phyloP scores from a whole-genome alignment of 2,113 vertebrate species.

The Cathartes aura region DNA sequence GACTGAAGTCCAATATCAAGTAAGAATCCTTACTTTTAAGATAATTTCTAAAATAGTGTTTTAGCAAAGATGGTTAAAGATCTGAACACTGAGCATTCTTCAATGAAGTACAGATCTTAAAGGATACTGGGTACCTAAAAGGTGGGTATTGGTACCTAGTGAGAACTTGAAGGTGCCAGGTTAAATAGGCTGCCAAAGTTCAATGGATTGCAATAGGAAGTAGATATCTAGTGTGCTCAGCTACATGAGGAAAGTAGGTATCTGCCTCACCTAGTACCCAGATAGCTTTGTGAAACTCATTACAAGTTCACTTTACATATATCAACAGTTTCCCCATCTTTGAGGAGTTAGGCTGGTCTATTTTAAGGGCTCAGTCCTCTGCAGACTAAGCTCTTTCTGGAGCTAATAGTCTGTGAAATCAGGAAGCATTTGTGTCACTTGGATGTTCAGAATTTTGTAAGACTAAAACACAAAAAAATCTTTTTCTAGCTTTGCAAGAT shows the following conservation, averaged over 20 bases:
- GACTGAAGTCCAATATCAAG: neutral
- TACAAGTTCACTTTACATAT: neutral
- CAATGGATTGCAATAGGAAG: neutral
- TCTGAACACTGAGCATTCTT: neutral
- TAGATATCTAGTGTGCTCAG: neutral
- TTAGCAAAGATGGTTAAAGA: neutral
- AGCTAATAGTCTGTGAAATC: neutral
- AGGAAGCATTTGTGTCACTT: neutral
- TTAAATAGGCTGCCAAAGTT: neutral
- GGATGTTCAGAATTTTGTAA: neutral
- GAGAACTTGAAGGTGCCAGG: neutral
- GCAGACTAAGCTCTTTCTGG: neutral
- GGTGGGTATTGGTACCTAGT: neutral
- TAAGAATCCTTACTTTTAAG: neutral
- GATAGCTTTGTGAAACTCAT: neutral
- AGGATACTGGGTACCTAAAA: neutral
- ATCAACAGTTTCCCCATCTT: neutral
- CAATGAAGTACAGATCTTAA: neutral
- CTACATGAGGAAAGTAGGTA: neutral
- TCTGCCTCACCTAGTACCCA: neutral
- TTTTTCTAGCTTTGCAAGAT: neutral
- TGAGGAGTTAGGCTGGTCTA: neutral
- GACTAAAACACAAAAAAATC: neutral
- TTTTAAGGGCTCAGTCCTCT: neutral
- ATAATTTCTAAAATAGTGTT: neutral